A percentile compares a stretch with the other conserved stretches of the same genome.
phyloP scores from a whole-genome alignment of 2,797 vertebrate genomes.

The Centroberyx gerrardi region DNA sequence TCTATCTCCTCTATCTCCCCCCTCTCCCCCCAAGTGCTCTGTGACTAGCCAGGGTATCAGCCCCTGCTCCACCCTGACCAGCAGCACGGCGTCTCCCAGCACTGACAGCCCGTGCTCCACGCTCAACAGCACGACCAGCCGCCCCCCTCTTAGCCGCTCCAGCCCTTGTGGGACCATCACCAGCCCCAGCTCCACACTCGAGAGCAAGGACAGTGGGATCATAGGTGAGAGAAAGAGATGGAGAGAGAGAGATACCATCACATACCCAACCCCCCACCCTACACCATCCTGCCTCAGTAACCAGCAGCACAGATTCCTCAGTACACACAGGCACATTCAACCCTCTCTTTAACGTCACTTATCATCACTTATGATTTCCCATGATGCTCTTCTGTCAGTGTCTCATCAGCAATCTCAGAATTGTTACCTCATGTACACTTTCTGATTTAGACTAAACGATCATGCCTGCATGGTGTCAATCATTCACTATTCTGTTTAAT shows the following conservation, averaged over 20 bases:
- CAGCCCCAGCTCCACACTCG: conserved; percentile 98
- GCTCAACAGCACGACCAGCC: conserved; percentile 91
- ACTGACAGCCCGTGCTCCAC: conserved; percentile 97
- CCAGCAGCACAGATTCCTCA: conserved; percentile 3
- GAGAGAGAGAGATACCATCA: not conserved
- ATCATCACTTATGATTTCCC: conserved; percentile 16
- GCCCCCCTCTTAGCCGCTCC: conserved; percentile 84
- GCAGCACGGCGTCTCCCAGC: conserved; percentile 96
- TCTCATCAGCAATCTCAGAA: conserved; percentile 24
- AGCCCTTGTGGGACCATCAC: conserved; percentile 95
- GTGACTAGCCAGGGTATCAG: conserved; percentile 93
- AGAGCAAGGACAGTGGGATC: conserved; percentile 99
- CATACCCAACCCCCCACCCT: no score
- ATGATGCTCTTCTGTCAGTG: conserved; percentile 9
- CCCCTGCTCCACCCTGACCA: conserved; percentile 96
- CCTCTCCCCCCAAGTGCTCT: conserved; percentile 83
- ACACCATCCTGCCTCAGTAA: not conserved
- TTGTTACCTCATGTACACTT: conserved; percentile 9
- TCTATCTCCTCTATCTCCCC: conserved; percentile 32
- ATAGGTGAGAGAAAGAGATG: conserved; percentile 84
- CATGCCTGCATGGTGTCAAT: conserved; percentile 23
- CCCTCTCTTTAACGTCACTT: not conserved
- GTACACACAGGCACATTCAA: not conserved
- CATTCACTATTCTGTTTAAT: conserved; percentile 42
- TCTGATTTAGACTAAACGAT: conserved; percentile 22